Base-by-base conservation (phyloP, 1,140 invertebrate species). In the Drosophila carrolli region DNA sequence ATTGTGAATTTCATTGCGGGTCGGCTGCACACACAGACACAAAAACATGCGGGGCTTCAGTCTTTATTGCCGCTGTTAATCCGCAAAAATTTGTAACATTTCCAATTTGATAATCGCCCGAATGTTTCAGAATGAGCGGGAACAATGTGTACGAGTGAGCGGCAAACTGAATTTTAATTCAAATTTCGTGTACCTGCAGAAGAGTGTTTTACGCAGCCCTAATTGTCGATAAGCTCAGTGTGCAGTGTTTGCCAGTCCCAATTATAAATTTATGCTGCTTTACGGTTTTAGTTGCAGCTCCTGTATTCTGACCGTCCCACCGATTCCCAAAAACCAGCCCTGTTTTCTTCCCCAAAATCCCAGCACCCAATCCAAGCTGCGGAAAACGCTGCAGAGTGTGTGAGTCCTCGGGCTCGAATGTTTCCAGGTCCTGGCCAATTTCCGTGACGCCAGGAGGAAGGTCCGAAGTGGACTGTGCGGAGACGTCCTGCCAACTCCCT, bases 1-100 rank as follows among this genome's bases (percentile, higher is more conserved):
- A 67, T 59, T 62, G 58, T 66, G 55, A 58, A 83, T 82, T 82
- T 82, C 70, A 83, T 78, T 82, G 75, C 77, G 37, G 62, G 56
- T 11, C 32, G 27, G 47, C 71, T 13, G 19, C 44, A 70, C 66
- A 46, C 48, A 38, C 29, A 46, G 29, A 62, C 60, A 72, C 66
- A 43, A 13, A n/a, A 23, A 35, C 8, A 32, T 4, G 29, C 48
- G n/a, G 48, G 40, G 37, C 19, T 23, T 40, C 40, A 56, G 48
- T 70, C 65, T 71, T 71, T 72, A 72, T 72, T 71, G 66, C 68
- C 54, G 44, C 68, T 41, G 68, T 72, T 72, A 72, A 72, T 71
- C 68, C 56, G 68, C 65, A 72, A 50, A 58, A 72, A 72, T 72
- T 72, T 72, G 68, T 71, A 71, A 72, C 65, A 71, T 72, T 72